Conservation (phyloP, 2,797 vertebrate genomes). For the Rhabdomys pumilio region DNA sequence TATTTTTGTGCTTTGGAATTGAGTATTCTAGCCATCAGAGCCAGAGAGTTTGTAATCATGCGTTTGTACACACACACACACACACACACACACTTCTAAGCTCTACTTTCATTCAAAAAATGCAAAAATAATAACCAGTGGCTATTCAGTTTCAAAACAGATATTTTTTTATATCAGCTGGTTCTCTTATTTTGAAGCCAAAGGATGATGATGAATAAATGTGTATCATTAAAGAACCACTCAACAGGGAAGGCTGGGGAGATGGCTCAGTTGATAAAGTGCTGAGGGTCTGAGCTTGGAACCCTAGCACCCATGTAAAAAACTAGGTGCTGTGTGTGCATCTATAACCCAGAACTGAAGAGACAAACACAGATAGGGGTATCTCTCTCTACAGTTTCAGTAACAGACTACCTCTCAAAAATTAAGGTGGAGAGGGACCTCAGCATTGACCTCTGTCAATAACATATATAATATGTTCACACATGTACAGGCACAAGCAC, state of each 20-base stretch:
- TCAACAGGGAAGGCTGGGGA: background rate
- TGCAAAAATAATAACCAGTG: slow-evolving; percentile 64
- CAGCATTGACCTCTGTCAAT: background rate
- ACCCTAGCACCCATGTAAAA: background rate
- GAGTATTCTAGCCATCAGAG: slow-evolving; percentile 68
- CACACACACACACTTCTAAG: background rate
- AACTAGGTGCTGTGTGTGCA: background rate
- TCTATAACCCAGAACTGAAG: background rate
- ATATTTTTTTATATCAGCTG: slow-evolving; percentile 67
- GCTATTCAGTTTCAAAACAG: slow-evolving; percentile 67
- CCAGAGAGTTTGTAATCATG: slow-evolving; percentile 39
- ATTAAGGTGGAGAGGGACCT: background rate
- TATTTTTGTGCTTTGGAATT: slow-evolving; percentile 65
- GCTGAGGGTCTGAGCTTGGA: background rate
- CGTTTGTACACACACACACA: background rate
- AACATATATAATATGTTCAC: background rate
- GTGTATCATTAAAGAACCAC: background rate
- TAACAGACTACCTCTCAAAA: background rate
- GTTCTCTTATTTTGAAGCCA: slow-evolving; percentile 48
- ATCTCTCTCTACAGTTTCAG: background rate
- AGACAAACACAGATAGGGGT: background rate
- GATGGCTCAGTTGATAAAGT: background rate
- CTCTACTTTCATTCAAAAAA: slow-evolving; percentile 74
- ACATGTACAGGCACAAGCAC: background rate
- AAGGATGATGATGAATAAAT: slow-evolving; percentile 28